These are phyloP conservation scores for Aphelenchoides avenae DNA, from an alignment of 1,140 invertebrate species.

Conservation along the genomic window DNA sequence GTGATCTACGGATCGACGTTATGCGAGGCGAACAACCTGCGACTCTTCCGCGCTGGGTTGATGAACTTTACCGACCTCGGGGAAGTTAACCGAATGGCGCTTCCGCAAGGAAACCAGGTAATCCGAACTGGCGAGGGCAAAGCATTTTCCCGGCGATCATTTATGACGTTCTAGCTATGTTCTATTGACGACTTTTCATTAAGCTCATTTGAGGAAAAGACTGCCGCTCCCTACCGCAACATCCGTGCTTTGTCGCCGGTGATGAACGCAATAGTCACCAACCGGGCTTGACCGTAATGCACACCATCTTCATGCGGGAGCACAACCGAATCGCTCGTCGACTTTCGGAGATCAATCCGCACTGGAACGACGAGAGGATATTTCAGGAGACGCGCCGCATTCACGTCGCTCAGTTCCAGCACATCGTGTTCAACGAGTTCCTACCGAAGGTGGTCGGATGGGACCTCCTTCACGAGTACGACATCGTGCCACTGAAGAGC, in stretches of 20 bases:
- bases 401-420: conserved; percentile 60
- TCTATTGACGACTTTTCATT: no score
- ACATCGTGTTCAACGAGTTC: conserved; percentile 59
- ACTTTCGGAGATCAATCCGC: conserved; percentile 64
- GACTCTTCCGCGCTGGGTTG: conserved; percentile 62
- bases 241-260: conserved; percentile 49
- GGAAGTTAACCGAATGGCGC: conserved; percentile 30
- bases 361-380: conserved; percentile 60
- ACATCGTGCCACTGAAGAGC: conserved; percentile 39
- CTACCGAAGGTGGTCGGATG: conserved; percentile 59
- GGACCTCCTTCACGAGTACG: conserved; percentile 44
- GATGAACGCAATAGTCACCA: conserved; percentile 54
- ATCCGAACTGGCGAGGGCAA: no score
- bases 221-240: conserved; percentile 42
- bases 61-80: conserved; percentile 52
- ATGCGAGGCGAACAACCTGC: conserved; percentile 71
- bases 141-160: no score
- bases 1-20: conserved; percentile 74
- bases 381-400: conserved; percentile 80
- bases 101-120: conserved; percentile 32
- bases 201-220: conserved; percentile 44
- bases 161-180: no score
- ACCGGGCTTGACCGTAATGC: conserved; percentile 70
- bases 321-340: conserved; percentile 48
- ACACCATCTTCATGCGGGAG: conserved; percentile 76